Evolutionary conservation across 2,113 vertebrate genomes (phyloP).

Genomic region (Nothoprocta perdicaria): DNA sequence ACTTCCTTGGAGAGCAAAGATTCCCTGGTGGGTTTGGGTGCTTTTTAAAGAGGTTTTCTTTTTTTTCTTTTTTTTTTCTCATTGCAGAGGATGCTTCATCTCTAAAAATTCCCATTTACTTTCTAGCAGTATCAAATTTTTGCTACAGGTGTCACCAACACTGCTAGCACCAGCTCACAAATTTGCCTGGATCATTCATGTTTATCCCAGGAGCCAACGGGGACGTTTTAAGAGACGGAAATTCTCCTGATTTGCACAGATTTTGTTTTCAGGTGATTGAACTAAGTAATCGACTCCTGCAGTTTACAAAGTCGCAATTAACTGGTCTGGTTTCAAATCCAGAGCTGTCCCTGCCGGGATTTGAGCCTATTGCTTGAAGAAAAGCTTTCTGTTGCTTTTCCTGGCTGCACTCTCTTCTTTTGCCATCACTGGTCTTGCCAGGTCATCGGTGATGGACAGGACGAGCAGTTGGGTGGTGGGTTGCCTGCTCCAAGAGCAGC

Average conservation of each 20-base stretch:
- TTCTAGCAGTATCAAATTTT: background rate
- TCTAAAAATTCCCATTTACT: background rate
- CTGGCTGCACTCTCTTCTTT: constrained; percentile 4
- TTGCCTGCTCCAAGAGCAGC: background rate
- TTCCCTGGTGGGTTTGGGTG: background rate
- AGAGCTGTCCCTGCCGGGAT: background rate
- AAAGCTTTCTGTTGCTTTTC: constrained; percentile 8
- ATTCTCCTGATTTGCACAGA: background rate
- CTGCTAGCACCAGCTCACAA: background rate
- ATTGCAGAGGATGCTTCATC: background rate
- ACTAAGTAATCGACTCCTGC: background rate
- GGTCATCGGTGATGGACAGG: fast-evolving
- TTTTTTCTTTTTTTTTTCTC: background rate
- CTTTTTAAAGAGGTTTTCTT: background rate
- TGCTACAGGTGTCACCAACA: background rate
- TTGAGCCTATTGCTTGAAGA: constrained; percentile 11
- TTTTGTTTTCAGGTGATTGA: constrained; percentile 10
- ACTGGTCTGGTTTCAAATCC: constrained; percentile 37
- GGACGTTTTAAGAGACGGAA: background rate
- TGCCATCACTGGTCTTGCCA: background rate
- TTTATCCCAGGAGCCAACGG: background rate
- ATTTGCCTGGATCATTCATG: background rate
- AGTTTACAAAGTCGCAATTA: background rate
- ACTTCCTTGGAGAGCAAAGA: background rate
- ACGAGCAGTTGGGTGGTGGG: fast-evolving